A percentile compares a stretch with the other conserved stretches of the same genome.
These are phyloP conservation scores for Rhodophaea formosa DNA, from an alignment of 2,888 invertebrate genomes.

Conservation along the genomic window DNA sequence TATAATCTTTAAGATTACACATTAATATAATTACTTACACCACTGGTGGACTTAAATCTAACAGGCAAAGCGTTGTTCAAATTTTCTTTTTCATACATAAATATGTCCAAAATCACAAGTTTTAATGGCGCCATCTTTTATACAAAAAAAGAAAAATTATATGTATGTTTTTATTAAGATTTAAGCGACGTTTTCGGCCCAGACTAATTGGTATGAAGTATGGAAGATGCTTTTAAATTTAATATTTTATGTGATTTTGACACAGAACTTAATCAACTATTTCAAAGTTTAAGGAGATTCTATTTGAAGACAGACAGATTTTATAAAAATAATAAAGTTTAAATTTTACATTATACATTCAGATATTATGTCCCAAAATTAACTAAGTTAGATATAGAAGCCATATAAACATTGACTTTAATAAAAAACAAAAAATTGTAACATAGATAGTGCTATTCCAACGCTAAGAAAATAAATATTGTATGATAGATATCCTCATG, in stretches of 20 bases:
- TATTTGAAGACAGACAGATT: background rate
- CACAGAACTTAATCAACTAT: background rate
- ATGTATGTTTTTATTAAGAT: no score
- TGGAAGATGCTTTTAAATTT: background rate
- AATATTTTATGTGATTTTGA: background rate
- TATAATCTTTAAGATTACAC: constrained; percentile 31
- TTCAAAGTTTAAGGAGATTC: background rate
- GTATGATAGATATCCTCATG: no score
- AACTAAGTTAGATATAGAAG: background rate
- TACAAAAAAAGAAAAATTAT: background rate
- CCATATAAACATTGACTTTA: no score
- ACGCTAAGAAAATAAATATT: no score
- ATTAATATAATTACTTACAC: constrained; percentile 10
- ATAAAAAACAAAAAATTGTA: no score
- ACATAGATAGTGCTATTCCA: no score
- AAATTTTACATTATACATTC: constrained; percentile 1
- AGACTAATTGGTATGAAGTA: no score
- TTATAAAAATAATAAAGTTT: background rate
- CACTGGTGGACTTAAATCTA: constrained; percentile 17
- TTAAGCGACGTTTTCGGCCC: no score
- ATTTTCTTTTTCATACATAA: constrained; percentile 2
- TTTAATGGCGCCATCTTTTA: background rate
- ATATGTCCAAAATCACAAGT: background rate
- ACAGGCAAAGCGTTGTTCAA: constrained; percentile 3
- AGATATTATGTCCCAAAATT: background rate